Base-by-base conservation (phyloP, 2,797 vertebrate genomes). In the Oryzias sinensis region DNA sequence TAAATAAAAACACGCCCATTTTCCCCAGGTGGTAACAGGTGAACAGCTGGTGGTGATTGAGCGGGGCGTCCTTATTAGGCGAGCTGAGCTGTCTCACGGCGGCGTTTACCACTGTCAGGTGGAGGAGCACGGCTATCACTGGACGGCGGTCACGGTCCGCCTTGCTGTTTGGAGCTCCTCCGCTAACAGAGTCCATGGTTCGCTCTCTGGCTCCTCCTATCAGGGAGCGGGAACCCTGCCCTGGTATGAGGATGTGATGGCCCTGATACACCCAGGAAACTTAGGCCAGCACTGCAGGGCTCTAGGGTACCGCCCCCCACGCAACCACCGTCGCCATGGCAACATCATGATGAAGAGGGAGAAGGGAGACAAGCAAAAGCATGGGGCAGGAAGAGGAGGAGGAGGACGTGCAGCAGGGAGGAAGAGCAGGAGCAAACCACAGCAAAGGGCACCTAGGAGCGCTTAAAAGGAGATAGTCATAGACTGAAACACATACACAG, bases 101-200 rank as follows among this genome's bases (percentile, higher is more conserved):
- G 93, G 93, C 0, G 72, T 91, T 61, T 94, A 94, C 77, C 91
- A 93, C 82, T 94, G 93, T 77, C 91, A 93, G 80, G 88, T 93
- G 61, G 93, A 93, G 79, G 93, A 94, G 75, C 92, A 93, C 5
- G 89, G 91, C 42, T 94, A 93, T 72, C 90, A 87, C 72, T 94
- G 93, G 93, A 94, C 90, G 0, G 90, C 91, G 0, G 87, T 93
- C 52, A 91, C 84, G 0, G 81, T 93, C 50, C 90, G 76, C 50
- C 86, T 94, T 16, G 71, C 78, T 0, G 89, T 94, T 57, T 89
- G 90, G 87, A 89, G 87, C 74, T 78, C 90, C n/a, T 72, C 81
- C 0, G 79, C 79, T 63, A 80, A 72, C 37, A 80, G 70, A 9
- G 53, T 87, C 2, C 70, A 80, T 0, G 43, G 82, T 0, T 75